Conservation (phyloP, 2,797 vertebrate genomes). For the Cuculus canorus region DNA sequence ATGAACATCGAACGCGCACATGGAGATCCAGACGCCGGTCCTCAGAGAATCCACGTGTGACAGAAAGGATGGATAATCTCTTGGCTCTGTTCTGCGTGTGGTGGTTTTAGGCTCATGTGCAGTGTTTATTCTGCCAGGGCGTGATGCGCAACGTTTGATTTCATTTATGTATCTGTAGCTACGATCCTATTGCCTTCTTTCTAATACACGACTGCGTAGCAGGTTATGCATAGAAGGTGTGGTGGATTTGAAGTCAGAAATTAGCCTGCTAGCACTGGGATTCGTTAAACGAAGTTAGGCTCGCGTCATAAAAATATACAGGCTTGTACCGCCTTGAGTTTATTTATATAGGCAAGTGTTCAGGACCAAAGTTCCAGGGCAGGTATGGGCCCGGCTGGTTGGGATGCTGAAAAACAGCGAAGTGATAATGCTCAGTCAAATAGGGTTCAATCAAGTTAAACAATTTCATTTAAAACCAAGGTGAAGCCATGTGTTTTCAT, state of each 20-base stretch:
- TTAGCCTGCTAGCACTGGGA: neutral
- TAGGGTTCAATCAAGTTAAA: neutral
- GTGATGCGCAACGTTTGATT: fast-evolving
- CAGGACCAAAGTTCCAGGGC: neutral
- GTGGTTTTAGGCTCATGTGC: neutral
- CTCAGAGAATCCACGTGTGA: neutral
- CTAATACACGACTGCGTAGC: fast-evolving
- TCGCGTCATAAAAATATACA: neutral
- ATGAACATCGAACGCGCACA: neutral
- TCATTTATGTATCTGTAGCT: neutral
- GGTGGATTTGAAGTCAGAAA: neutral
- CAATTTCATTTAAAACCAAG: neutral
- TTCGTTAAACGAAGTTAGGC: neutral
- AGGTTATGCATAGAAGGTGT: neutral
- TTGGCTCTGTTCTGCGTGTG: neutral
- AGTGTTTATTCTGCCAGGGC: neutral
- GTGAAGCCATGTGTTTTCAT: neutral
- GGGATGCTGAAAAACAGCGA: neutral
- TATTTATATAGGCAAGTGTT: neutral
- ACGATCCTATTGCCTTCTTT: fast-evolving
- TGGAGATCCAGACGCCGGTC: neutral
- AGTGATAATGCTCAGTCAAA: neutral
- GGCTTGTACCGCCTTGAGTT: neutral
- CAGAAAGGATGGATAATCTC: neutral
- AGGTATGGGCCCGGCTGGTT: neutral